Evolutionary conservation across 2,888 invertebrate species (phyloP).

Genomic region (Amiota mariae): DNA sequence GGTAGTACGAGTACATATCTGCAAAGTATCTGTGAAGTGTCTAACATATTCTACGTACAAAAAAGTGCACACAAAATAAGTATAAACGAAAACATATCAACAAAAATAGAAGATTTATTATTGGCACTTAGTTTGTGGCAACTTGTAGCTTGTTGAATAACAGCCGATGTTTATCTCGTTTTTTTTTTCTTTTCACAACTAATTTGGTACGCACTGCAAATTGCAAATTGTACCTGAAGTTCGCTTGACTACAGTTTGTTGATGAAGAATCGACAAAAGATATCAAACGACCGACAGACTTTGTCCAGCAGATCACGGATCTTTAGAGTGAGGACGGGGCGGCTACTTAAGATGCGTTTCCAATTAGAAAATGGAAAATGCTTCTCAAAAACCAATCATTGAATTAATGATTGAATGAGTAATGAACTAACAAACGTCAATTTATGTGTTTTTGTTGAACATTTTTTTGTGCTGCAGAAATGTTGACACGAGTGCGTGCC

Average conservation of each 20-base stretch:
- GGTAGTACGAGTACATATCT: no score
- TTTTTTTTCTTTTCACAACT: constrained; percentile 2
- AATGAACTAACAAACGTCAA: no score
- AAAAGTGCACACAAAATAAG: no score
- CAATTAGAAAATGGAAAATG: constrained; percentile 17
- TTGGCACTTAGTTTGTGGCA: not conserved
- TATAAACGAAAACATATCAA: not conserved
- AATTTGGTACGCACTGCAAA: constrained; percentile 7
- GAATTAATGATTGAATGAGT: no score
- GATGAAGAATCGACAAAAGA: not conserved
- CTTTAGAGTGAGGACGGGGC: not conserved
- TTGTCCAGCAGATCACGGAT: no score
- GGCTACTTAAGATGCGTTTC: constrained; percentile 12
- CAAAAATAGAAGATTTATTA: constrained; percentile 12
- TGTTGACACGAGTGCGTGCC: constrained; percentile 19
- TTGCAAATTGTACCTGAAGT: constrained; percentile 5
- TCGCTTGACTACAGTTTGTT: not conserved
- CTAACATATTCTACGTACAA: no score
- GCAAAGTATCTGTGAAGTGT: no score
- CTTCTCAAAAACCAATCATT: not conserved
- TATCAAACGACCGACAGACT: not conserved
- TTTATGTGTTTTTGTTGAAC: no score
- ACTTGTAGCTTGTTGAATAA: not conserved
- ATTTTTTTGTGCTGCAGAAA: not conserved
- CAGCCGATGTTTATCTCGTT: not conserved